Percentiles rank a stretch among this genome's conserved stretches.
phyloP scores from a whole-genome alignment of 2,888 invertebrate species.

The Tinea pellionella region DNA sequence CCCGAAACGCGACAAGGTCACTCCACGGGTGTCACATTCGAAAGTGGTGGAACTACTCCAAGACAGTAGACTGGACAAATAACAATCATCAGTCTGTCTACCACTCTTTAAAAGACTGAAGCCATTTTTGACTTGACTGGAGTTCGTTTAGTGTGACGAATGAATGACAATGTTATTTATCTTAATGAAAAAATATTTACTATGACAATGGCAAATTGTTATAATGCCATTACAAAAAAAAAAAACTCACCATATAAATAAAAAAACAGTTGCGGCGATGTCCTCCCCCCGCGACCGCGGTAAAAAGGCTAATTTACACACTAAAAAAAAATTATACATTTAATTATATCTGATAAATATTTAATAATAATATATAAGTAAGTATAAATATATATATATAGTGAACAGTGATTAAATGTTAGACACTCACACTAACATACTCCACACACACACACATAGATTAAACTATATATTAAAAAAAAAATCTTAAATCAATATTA shows the following conservation, averaged over 20 bases:
- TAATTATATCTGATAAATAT: background rate
- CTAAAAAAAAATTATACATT: slow-evolving; percentile 4
- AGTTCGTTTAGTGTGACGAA: too few species aligned
- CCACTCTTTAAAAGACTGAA: too few species aligned
- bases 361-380: background rate
- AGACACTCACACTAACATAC: slow-evolving; percentile 6
- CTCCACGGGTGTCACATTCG: too few species aligned
- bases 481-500: background rate
- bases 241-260: slow-evolving; percentile 1
- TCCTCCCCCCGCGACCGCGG: background rate
- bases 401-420: slow-evolving; percentile 8
- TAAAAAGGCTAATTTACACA: background rate
- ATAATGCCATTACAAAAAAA: too few species aligned
- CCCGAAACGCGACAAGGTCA: too few species aligned
- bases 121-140: too few species aligned
- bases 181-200: too few species aligned
- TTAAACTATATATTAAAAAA: background rate
- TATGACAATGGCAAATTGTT: too few species aligned
- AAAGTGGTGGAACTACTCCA: too few species aligned
- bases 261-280: background rate
- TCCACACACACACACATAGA: background rate
- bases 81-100: too few species aligned
- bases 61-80: too few species aligned
- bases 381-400: background rate
- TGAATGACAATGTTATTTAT: too few species aligned